Evolutionary conservation across 2,113 vertebrate species (phyloP).

Genomic region (Anser cygnoides): DNA sequence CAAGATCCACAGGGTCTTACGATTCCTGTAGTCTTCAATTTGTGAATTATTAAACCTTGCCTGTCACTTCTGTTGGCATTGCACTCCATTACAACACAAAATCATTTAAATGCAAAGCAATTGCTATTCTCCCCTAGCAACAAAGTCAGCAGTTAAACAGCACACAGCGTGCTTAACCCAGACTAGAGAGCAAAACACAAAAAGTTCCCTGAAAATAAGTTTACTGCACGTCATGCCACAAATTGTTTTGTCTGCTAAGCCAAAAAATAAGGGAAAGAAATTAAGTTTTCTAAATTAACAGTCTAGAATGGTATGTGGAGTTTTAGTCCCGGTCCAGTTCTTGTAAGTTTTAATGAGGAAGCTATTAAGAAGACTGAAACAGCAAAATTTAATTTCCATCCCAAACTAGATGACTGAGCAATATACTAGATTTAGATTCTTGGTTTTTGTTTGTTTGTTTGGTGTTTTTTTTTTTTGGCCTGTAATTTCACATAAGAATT

Average conservation of each 20-base stretch:
- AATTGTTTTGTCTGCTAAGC: not conserved
- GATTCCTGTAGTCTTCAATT: not conserved
- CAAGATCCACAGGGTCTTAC: not conserved
- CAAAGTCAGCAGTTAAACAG: not conserved
- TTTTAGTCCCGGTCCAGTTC: not conserved
- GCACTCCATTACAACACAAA: not conserved
- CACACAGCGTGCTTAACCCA: not conserved
- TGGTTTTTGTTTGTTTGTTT: not conserved
- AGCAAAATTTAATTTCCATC: not conserved
- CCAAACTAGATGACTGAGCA: not conserved
- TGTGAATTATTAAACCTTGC: conserved; percentile 11
- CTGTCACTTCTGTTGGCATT: not conserved
- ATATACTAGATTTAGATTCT: not conserved
- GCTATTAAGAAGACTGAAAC: not conserved
- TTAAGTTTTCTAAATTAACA: not conserved
- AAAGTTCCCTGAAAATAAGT: not conserved
- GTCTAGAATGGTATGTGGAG: not conserved
- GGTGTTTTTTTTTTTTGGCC: not conserved
- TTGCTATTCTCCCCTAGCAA: not conserved
- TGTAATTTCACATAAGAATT: not conserved
- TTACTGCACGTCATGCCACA: not conserved
- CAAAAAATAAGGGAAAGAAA: not conserved
- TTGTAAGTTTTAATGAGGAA: not conserved
- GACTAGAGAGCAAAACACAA: not conserved
- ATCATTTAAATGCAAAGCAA: not conserved